These are phyloP conservation scores for Idaea biselata DNA, from an alignment of 2,888 invertebrate species.

Conservation along the genomic window DNA sequence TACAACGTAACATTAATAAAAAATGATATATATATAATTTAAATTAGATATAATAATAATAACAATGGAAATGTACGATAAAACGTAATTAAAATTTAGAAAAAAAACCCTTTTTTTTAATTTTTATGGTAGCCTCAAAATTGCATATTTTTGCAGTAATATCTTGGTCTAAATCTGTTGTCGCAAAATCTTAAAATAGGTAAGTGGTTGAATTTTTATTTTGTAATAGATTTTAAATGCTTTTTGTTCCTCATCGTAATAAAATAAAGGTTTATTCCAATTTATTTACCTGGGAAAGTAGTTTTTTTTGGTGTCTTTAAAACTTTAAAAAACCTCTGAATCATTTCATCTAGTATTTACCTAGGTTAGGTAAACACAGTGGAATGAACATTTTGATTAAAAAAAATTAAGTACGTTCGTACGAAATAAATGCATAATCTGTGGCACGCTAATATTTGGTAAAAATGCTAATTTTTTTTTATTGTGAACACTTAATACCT, in stretches of 20 bases:
- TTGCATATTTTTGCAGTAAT: background rate
- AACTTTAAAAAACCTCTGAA: no score
- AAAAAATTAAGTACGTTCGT: background rate
- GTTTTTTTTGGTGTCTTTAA: no score
- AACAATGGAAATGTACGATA: constrained; percentile 1
- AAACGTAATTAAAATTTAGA: background rate
- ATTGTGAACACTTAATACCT: background rate
- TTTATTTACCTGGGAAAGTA: no score
- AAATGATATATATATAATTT: background rate
- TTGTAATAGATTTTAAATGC: no score
- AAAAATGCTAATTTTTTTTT: background rate
- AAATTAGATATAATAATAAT: background rate
- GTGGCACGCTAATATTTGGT: background rate
- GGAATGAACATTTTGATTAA: background rate
- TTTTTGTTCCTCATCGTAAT: no score
- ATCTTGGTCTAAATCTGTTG: background rate
- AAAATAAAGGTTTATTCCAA: no score
- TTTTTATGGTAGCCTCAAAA: background rate
- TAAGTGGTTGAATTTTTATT: no score
- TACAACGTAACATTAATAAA: background rate
- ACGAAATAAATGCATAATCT: background rate
- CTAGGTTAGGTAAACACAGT: background rate
- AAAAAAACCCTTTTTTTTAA: background rate
- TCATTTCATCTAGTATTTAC: no score
- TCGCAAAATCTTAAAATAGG: background rate